Evolutionary conservation across 2,888 invertebrate species (phyloP).

Genomic region (Noctua janthe): DNA sequence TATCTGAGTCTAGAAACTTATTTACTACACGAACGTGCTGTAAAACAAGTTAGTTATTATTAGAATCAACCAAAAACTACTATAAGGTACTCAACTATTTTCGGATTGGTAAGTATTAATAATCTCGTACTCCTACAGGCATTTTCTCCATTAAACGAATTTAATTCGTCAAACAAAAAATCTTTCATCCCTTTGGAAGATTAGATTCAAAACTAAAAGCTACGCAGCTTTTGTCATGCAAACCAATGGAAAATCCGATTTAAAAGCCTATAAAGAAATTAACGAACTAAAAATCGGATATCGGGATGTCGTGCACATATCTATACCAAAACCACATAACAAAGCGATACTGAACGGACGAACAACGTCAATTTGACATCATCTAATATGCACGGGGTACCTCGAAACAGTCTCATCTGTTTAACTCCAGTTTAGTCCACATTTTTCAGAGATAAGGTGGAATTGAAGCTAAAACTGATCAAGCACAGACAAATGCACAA

Average conservation of each 20-base stretch:
- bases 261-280: conserved; percentile 29
- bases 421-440: not conserved
- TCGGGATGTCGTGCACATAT: not conserved
- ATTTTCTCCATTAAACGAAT: conserved; percentile 16
- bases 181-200: not conserved
- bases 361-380: not conserved
- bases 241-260: conserved; percentile 43
- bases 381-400: not conserved
- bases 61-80: not conserved
- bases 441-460: not conserved
- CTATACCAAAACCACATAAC: not conserved
- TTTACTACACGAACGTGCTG: not conserved
- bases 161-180: conserved; percentile 12
- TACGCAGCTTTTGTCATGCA: conserved; percentile 21
- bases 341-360: not conserved
- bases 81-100: not conserved
- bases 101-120: not conserved
- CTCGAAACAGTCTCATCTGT: not conserved
- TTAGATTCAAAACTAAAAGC: conserved; percentile 18
- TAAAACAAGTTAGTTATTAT: not conserved
- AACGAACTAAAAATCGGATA: conserved; percentile 12
- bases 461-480: not conserved
- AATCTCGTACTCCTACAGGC: not conserved
- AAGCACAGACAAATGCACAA: not conserved
- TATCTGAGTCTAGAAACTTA: not conserved